Percentiles rank a stretch among this genome's conserved stretches.
Conservation (phyloP, 2,888 invertebrate genomes). For the Antheraea yamamai region DNA sequence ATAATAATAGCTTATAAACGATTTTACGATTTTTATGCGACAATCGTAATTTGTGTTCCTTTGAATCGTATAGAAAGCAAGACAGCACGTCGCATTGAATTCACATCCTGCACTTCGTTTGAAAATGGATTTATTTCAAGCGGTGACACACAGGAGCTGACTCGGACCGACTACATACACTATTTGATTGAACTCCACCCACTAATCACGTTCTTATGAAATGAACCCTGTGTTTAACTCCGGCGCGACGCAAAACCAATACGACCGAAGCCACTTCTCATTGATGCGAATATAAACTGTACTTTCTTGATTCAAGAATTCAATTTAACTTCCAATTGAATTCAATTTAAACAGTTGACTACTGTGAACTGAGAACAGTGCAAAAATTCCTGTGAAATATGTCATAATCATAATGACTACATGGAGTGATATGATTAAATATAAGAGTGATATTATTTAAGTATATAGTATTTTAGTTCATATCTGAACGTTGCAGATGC, state of each 20-base stretch:
- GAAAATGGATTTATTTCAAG: constrained; percentile 13
- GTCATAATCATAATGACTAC: not conserved
- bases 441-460: not conserved
- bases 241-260: constrained; percentile 11
- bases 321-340: not conserved
- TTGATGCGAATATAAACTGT: not conserved
- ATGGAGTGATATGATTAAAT: not conserved
- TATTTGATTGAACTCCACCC: constrained; percentile 78
- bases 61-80: too few relatives aligned
- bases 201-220: constrained; percentile 81
- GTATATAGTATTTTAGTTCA: too few relatives aligned
- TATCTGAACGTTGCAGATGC: not conserved
- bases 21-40: not conserved
- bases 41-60: not conserved
- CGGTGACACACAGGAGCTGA: constrained; percentile 3
- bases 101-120: not conserved
- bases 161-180: constrained; percentile 52
- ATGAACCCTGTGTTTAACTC: constrained; percentile 76
- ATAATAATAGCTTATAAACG: not conserved
- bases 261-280: not conserved
- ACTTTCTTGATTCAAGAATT: constrained; percentile 17
- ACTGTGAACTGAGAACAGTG: not conserved
- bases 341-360: constrained; percentile 15
- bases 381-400: not conserved
- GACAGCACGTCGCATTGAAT: too few relatives aligned